Evolutionary conservation across 2,888 invertebrate species (phyloP), one percentile per base, ranked within the genome.

Genomic region (Agonopterix alstromeriana): DNA sequence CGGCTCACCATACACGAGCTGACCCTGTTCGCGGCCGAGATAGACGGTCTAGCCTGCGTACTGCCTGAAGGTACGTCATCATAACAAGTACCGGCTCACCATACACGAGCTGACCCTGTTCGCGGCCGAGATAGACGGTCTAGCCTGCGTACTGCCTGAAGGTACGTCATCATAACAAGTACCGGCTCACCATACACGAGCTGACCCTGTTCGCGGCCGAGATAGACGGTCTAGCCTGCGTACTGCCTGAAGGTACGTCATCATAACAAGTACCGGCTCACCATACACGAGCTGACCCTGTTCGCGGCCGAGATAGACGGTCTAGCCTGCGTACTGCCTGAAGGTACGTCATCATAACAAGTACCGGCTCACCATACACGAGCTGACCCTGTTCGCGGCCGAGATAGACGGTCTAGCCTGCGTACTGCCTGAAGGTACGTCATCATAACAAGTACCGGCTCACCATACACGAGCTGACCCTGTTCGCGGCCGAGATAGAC

Each of bases 221-320:
- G 89, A 94, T 98, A 46, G 94, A 95, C 56, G 93, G 93, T 56
- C 89, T 98, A 52, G 95, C 96, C 36, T 97, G 97, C 74, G 92
- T 94, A 56, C 90, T 98, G 53, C 94, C 95, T 17, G 97, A 97
- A 77, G 94, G 95, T 87, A n/a, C n/a, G n/a, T n/a, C n/a, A n/a
- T n/a, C n/a, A n/a, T n/a, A n/a, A n/a, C 68, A 96, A 96, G 76
- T 95, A 95, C 77, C 94, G 96, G 68, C 90, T 97, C 47, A 96
- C 95, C 0, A 91, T 97, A 55, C 95, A 95, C 73, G 98, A 98
- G 79, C 87, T 98, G 11, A 94, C 94, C 49, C 84, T 95, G 48
- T 98, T 98, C 79, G 94, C 94, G 45, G 94, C 95, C 43, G 96
- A 98, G 89, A 94, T 98, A 46, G 94, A 95, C 56, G 93, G 93